Percentiles rank a stretch among this genome's conserved stretches.
phyloP scores from a whole-genome alignment of 2,797 vertebrate genomes.

The Hydrophis major region DNA sequence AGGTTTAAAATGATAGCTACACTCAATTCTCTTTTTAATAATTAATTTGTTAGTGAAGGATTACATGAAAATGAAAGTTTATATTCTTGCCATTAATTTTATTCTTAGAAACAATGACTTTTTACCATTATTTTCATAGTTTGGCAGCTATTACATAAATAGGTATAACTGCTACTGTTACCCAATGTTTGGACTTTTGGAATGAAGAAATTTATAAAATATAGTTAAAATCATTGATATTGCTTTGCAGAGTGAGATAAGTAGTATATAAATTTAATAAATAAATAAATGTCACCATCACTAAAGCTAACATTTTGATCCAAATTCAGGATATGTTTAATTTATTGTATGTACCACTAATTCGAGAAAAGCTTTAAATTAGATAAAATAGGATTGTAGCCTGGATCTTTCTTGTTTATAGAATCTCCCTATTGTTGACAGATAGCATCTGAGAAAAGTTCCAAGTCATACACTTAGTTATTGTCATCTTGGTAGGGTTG shows the following conservation, averaged over 20 bases:
- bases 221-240: neutral
- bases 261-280: no score
- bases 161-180: slow-evolving; percentile 28
- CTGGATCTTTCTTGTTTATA: neutral
- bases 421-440: neutral
- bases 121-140: neutral
- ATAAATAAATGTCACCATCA: neutral
- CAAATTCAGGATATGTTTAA: neutral
- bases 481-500: neutral
- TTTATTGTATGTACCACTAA: neutral
- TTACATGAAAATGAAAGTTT: neutral
- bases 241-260: no score
- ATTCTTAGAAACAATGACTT: neutral
- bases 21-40: neutral
- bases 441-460: neutral
- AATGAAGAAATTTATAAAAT: neutral
- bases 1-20: neutral
- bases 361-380: neutral
- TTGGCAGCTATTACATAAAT: slow-evolving; percentile 10
- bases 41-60: neutral
- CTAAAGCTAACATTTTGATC: neutral
- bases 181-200: neutral
- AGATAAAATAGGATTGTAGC: neutral
- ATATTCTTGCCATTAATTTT: neutral
- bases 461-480: neutral